A percentile compares a stretch with the other conserved stretches of the same genome.
These are phyloP conservation scores for Sympetrum striolatum DNA, from an alignment of 2,888 invertebrate genomes.

Conservation along the genomic window DNA sequence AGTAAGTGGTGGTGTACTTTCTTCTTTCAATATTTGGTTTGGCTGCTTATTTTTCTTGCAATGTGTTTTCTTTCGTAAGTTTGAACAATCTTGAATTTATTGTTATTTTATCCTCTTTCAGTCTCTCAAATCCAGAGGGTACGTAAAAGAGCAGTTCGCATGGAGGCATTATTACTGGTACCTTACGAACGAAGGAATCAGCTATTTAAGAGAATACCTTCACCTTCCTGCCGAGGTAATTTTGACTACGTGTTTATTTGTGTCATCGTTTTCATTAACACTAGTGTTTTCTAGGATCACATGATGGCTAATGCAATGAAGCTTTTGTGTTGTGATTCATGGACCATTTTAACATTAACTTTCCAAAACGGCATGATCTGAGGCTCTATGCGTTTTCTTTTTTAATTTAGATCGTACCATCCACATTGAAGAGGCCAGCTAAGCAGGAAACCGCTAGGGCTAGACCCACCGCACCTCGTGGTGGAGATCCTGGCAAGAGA, in stretches of 20 bases:
- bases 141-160: slow-evolving; percentile 99
- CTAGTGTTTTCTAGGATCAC: no score
- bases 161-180: slow-evolving; percentile 99
- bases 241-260: background rate
- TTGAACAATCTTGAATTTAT: background rate
- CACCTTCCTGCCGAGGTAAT: slow-evolving; percentile 89
- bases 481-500: slow-evolving; percentile 67
- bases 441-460: slow-evolving; percentile 86
- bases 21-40: background rate
- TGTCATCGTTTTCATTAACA: background rate
- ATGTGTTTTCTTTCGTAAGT: background rate
- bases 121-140: slow-evolving; percentile 94
- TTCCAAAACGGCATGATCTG: no score
- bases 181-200: slow-evolving; percentile 97
- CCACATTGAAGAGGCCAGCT: slow-evolving; percentile 91
- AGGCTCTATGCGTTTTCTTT: slow-evolving; percentile 52
- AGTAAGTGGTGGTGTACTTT: slow-evolving; percentile 58
- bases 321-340: no score
- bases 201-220: slow-evolving; percentile 92
- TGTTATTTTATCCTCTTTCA: slow-evolving; percentile 55
- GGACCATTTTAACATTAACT: no score
- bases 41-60: background rate
- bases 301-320: no score
- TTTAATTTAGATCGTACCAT: slow-evolving; percentile 81
- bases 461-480: slow-evolving; percentile 72